phyloP scores from a whole-genome alignment of 2,113 vertebrate species.

The Cnemophilus loriae region DNA sequence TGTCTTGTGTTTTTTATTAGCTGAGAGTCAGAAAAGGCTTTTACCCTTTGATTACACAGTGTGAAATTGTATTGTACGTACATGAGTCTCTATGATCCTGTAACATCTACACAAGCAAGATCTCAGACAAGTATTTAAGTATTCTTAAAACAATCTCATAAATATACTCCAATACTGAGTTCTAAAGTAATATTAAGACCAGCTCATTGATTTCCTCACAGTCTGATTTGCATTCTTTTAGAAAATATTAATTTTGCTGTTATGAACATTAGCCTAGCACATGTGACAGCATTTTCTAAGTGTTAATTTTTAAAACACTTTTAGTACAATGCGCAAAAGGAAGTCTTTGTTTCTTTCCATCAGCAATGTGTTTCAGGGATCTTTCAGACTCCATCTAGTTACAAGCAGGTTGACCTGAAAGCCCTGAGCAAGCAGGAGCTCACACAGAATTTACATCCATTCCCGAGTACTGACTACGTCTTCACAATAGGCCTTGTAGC shows the following conservation, averaged over 20 bases:
- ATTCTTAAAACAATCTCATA: background rate
- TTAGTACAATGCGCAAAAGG: background rate
- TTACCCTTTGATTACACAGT: background rate
- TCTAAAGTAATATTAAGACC: background rate
- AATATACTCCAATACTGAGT: background rate
- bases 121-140: background rate
- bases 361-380: background rate
- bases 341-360: background rate
- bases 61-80: background rate
- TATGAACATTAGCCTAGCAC: background rate
- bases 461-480: background rate
- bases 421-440: background rate
- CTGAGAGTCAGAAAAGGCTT: background rate
- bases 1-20: background rate
- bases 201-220: background rate
- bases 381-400: background rate
- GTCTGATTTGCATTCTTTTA: background rate
- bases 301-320: background rate
- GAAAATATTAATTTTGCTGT: background rate
- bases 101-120: background rate
- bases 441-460: background rate
- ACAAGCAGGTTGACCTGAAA: background rate
- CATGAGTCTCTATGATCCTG: background rate
- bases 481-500: background rate
- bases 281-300: background rate